Base-by-base conservation (phyloP, 30 jellyfish, hydroid and myxozoan genomes). In the Catostylus mosaicus region DNA sequence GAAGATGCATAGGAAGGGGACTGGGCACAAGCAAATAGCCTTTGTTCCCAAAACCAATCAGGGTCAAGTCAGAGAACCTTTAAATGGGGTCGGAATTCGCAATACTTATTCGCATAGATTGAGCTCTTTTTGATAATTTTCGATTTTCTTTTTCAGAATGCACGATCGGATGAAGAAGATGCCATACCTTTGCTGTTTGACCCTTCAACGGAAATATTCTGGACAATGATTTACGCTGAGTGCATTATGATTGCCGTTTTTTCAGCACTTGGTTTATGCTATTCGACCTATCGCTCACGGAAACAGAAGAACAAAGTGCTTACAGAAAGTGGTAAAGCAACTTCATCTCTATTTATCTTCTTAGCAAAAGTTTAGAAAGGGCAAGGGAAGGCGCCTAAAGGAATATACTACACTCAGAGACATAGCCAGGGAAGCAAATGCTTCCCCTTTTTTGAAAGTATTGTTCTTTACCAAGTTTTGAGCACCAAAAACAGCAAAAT, bases 161-260 rank as follows among this genome's bases (percentile, higher is more conserved):
- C 51, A 14, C 71, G 67, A 0, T 7, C 57, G 7, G 65, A 27
- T 30, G 67, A 65, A 20, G 65, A 29, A 2, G 56, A 52, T 0
- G 77, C 37, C 26, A 76, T 69, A 5, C 92, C 92, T 0, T 33
- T 82, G 70, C 56, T 82, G 36, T 82, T 82, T 57, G 92, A 82
- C 62, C 92, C 92, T 5, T 51, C 92, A 29, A 82, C 92, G 10
- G 27, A 51, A 24, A 63, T 82, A 20, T 82, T 82, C 65, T 82
- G 92, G 92, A 63, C 38, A 7, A 82, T 82, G 92, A 46, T 82
- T 26, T 35, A 71, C 23, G 46, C 52, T 0, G 92, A 82, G 32
- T 47, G 86, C 57, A 67, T 47, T 36, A 9, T 82, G 31, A 74
- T 82, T 9, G 59, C 65, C 1, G 26, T 69, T 26, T 62, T 52